Percentiles rank a stretch among this genome's conserved stretches.
phyloP scores from a whole-genome alignment of 1,140 invertebrate species.

The Papilio polyxenes region DNA sequence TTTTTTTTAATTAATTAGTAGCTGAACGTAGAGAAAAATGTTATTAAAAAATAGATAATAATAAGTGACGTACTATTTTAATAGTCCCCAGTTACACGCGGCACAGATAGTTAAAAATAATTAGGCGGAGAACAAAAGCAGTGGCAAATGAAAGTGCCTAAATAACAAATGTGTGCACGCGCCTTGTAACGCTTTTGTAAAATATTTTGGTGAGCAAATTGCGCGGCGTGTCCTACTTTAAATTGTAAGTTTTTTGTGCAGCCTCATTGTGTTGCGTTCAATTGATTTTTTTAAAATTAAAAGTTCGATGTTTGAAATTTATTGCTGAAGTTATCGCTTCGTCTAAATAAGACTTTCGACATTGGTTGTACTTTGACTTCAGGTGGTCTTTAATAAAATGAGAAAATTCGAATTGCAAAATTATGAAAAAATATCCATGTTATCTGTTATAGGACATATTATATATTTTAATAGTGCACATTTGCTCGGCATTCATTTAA shows the following conservation, averaged over 20 bases:
- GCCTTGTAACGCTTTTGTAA: neutral
- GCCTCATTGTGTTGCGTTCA: neutral
- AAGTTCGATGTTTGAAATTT: no score
- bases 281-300: neutral
- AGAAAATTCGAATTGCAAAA: neutral
- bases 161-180: neutral
- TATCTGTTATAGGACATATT: neutral
- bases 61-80: no score
- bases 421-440: neutral
- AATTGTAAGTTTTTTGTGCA: neutral
- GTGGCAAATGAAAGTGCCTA: neutral
- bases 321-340: no score
- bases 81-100: no score
- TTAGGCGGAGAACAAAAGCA: neutral
- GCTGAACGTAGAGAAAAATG: no score
- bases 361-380: no score
- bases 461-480: slow-evolving; percentile 14
- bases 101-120: neutral
- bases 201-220: neutral
- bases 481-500: slow-evolving; percentile 10
- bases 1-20: no score
- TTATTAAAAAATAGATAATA: no score
- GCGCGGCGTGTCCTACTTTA: neutral
- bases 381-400: no score
- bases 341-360: no score